Base-by-base conservation (phyloP, 2,113 vertebrate species). In the Cheilinus undulatus region DNA sequence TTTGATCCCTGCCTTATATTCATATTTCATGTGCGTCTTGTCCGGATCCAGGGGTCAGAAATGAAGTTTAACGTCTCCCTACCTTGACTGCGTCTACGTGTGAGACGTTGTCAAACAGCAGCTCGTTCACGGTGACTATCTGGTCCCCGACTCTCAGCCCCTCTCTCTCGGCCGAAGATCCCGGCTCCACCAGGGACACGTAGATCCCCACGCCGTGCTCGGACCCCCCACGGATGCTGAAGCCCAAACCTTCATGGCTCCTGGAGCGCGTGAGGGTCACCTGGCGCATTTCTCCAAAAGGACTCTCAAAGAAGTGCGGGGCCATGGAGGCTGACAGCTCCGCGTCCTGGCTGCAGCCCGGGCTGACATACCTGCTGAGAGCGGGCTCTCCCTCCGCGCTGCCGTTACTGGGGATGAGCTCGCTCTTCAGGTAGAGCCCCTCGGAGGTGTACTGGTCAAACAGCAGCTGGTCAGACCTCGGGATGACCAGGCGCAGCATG, bases 371-470 rank as follows among this genome's bases (percentile, higher is more conserved):
- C 46, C 63, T 15, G 52, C 10, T 11, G 50, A 6, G 24, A 51
- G 27, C 3, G 58, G 24, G 71, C 57, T 88, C 89, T 4, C 30
- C 67, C 48, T 74, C 72, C 6, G 57, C 76, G 32, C 36, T 70
- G 46, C 86, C 74, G 62, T 71, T 85, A 69, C 69, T 57, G 17
- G 88, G 54, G 1, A 91, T 74, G 46, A 87, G 57, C 12, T 92
- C 87, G 0, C 92, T 78, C 69, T 95, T 95, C 74, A 97, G 82
- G 75, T 96, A 97, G 57, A 95, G 93, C 5, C 97, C 97, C 85
- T 97, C 96, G 0, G 96, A 95, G 0, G 97, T 98, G 90, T 98
- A 98, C 82, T 96, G 96, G 76, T 98, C 97, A 76, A 98, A 98
- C 43, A 98, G 93, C 50, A 97, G 94, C 92, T 98, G 97, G 88